Evolutionary conservation across 1,140 invertebrate genomes (phyloP), one percentile per base, ranked within the genome.

Genomic region (Trichomalopsis sarcophagae): DNA sequence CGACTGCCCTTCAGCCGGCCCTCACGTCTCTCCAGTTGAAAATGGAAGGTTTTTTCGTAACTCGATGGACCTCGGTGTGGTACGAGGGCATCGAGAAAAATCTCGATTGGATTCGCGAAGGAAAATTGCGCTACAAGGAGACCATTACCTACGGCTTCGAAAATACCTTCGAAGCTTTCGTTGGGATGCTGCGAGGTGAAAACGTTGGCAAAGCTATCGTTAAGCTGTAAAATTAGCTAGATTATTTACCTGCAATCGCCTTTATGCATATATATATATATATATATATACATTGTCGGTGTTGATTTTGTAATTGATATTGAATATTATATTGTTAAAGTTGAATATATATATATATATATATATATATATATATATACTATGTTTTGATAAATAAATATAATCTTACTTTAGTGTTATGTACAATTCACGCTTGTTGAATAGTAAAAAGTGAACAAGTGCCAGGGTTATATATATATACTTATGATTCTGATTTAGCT

Each of bases 171-270:
- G 88, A 94, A 30, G 95, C 95, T 14, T 96, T 96, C 87, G 91
- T 94, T 66, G 94, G 94, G 36, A 93, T 96, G 89, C 91, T 96
- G 62, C 89, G 89, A 33, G 95, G 96, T 23, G 92, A 94, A 82
- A 96, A 95, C 90, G 92, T 91, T 23, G 96, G 96, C 62, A 96
- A 96, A 93, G 94, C 94, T 50, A 89, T 96, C 83, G 94, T 96
- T 7, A 94, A 94, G 92, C 92, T 91, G n/a, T 92, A 87, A 36
- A 36, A 36, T 36, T 36, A 27, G 90, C 87, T 4, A 33, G 47
- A 44, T 36, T 36, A 17, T 47, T 27, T 81, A 10, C 55, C 7
- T 7, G 23, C 2, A 40, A 69, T 80, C 17, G 21, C 33, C 68
- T 33, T 2, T 79, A 50, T 55, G 0, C 23, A 27, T 23, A 5